A percentile compares a stretch with the other conserved stretches of the same genome.
Conservation (phyloP, 2,113 vertebrate species). For the Dolichallabes microphthalmus region DNA sequence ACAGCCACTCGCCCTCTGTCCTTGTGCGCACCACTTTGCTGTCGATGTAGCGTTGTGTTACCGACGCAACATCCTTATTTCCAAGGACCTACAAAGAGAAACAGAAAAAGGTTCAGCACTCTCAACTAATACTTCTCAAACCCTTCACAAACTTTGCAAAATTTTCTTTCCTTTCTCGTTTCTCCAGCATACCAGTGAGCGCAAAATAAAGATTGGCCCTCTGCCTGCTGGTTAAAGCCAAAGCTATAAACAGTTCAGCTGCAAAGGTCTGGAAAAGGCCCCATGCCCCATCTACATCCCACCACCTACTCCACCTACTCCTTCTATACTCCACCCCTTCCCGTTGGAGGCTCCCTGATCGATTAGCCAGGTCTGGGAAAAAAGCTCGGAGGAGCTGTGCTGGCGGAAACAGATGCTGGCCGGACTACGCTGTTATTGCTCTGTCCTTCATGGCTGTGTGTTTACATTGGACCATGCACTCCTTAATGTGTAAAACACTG, state of each 20-base stretch:
- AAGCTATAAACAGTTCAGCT: constrained; percentile 27
- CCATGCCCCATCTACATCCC: constrained; percentile 16
- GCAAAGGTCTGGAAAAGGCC: constrained; percentile 18
- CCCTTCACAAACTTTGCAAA: background rate
- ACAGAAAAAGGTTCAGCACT: constrained; percentile 36
- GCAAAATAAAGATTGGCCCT: constrained; percentile 26
- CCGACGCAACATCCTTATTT: constrained; percentile 85
- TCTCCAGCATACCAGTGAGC: constrained; percentile 9
- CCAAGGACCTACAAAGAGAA: constrained; percentile 64
- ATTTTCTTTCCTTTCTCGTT: constrained; percentile 12
- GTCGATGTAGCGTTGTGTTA: constrained; percentile 93
- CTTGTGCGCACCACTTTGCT: constrained; percentile 94
- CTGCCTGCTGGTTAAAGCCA: constrained; percentile 14
- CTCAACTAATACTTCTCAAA: background rate
- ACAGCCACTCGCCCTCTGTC: constrained; percentile 93
- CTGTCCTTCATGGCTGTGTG: constrained; percentile 64
- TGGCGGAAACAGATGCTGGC: constrained; percentile 63
- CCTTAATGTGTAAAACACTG: constrained; percentile 67
- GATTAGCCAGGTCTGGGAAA: constrained; percentile 61
- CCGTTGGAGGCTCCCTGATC: constrained; percentile 54
- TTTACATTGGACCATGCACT: constrained; percentile 62
- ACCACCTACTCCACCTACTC: constrained; percentile 24
- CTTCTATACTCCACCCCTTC: constrained; percentile 27
- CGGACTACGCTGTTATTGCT: constrained; percentile 58
- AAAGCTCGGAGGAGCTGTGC: constrained; percentile 48